These are phyloP conservation scores for Zosterops hypoxanthus DNA, from an alignment of 2,113 vertebrate species.

Conservation along the genomic window DNA sequence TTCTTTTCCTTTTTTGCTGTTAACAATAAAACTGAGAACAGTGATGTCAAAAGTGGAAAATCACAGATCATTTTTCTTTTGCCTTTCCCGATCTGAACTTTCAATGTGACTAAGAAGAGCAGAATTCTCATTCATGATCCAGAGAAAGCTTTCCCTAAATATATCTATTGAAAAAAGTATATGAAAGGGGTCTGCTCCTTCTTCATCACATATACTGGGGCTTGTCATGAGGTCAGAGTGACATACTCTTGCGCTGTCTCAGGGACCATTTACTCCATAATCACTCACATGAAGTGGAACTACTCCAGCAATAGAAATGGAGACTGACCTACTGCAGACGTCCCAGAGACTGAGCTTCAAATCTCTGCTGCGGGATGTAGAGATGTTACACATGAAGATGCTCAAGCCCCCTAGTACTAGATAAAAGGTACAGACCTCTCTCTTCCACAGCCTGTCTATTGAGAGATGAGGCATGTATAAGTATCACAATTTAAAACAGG, in stretches of 20 bases:
- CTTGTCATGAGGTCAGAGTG: neutral
- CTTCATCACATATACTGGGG: neutral
- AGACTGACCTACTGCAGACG: neutral
- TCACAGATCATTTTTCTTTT: conserved; percentile 1
- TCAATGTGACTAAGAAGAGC: neutral
- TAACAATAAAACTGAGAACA: neutral
- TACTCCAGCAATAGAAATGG: neutral
- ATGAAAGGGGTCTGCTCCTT: neutral
- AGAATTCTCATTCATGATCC: neutral
- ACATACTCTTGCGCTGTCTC: neutral
- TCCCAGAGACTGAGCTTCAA: neutral
- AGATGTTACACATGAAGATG: neutral
- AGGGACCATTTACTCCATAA: neutral
- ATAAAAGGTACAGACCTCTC: conserved; percentile 5
- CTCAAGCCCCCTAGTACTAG: neutral
- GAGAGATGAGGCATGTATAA: neutral
- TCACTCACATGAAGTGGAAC: neutral
- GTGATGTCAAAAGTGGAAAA: neutral
- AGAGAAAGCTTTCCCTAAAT: neutral
- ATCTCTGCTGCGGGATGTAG: neutral
- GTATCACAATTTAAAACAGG: neutral
- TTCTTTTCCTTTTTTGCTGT: neutral
- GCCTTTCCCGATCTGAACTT: neutral
- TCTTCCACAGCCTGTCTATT: neutral
- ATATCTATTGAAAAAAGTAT: neutral